A percentile compares a stretch with the other conserved stretches of the same genome.
These are phyloP conservation scores for Hartigia nigra DNA, from an alignment of 2,888 invertebrate species.

Conservation along the genomic window DNA sequence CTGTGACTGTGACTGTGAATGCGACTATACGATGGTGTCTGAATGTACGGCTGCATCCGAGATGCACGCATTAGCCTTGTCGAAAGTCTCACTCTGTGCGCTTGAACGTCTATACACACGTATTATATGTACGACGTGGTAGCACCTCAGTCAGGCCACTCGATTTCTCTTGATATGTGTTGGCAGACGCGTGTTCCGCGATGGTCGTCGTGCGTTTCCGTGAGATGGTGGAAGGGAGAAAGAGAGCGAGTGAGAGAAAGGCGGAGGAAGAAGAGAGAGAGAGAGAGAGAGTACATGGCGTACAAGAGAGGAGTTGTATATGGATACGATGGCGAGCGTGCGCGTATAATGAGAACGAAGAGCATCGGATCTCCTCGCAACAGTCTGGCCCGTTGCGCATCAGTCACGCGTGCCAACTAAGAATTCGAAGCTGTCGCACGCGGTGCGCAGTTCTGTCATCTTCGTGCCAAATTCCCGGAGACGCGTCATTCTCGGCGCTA, in stretches of 20 bases:
- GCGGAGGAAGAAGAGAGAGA: no score
- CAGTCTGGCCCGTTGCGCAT: slow-evolving; percentile 37
- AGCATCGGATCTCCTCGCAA: slow-evolving; percentile 6
- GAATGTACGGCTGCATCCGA: not conserved
- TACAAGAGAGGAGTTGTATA: not conserved
- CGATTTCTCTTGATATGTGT: slow-evolving; percentile 4
- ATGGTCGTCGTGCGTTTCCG: not conserved
- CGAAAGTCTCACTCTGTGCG: not conserved
- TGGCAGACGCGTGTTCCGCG: not conserved
- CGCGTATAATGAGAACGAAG: not conserved
- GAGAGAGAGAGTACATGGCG: not conserved
- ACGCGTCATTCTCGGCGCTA: slow-evolving; percentile 30
- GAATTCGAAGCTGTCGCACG: slow-evolving; percentile 40
- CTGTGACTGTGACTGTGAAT: not conserved
- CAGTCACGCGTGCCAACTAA: slow-evolving; percentile 55
- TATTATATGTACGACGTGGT: not conserved
- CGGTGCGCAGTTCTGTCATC: slow-evolving; percentile 25
- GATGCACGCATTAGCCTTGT: not conserved
- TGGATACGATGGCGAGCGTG: not conserved
- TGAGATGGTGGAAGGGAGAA: not conserved
- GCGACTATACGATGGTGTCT: not conserved
- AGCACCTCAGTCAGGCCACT: not conserved
- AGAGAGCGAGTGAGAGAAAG: not conserved
- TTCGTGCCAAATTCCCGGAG: slow-evolving; percentile 44
- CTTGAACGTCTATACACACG: not conserved